Evolutionary conservation across 2,888 invertebrate species (phyloP).

Genomic region (Melieria omissa): DNA sequence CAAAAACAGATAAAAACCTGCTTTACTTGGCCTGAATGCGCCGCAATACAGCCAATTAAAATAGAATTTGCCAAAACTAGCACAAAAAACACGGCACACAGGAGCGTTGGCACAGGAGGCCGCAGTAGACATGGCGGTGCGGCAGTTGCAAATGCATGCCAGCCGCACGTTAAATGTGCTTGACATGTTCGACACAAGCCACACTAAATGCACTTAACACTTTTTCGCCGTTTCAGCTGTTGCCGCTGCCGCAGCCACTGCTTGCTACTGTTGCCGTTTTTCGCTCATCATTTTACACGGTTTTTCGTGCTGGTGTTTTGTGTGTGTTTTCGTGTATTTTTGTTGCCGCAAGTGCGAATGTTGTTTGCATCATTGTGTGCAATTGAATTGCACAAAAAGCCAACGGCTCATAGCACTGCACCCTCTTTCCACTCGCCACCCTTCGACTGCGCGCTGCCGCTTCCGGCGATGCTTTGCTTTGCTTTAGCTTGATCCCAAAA

Average conservation of each 20-base stretch:
- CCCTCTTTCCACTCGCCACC: too few species aligned
- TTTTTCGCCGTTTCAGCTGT: background rate
- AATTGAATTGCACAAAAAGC: background rate
- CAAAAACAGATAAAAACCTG: background rate
- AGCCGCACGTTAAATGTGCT: background rate
- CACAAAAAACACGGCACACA: background rate
- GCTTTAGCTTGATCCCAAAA: too few species aligned
- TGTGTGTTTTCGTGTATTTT: too few species aligned
- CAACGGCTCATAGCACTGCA: too few species aligned
- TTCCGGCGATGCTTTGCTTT: too few species aligned
- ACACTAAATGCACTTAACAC: conserved; percentile 6
- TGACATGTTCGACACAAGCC: conserved; percentile 6
- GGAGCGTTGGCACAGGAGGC: too few species aligned
- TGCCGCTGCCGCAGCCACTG: background rate
- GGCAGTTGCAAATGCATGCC: background rate
- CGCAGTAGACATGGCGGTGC: background rate
- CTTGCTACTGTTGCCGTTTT: too few species aligned
- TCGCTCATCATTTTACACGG: too few species aligned
- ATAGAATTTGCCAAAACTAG: background rate
- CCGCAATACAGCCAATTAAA: background rate
- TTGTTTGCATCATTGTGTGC: background rate
- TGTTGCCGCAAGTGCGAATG: background rate
- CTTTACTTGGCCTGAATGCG: background rate
- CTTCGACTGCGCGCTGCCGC: too few species aligned
- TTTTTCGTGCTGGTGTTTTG: too few species aligned